phyloP scores from a whole-genome alignment of 2,888 invertebrate genomes.

The Dermolepida albohirtum region DNA sequence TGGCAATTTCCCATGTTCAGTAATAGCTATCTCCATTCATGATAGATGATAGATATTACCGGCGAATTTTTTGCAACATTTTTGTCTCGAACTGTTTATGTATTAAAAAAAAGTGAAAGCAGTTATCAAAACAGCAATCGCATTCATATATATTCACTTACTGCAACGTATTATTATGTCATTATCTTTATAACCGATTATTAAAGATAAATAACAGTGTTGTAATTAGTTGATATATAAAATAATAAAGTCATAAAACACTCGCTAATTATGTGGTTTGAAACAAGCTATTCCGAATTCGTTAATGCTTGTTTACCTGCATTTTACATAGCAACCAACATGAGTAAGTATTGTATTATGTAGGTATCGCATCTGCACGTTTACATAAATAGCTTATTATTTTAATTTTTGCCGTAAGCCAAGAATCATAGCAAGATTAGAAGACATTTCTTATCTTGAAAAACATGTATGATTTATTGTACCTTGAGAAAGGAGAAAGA shows the following conservation, averaged over 20 bases:
- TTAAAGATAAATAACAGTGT: constrained; percentile 18
- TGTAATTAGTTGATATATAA: constrained; percentile 9
- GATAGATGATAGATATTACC: no score
- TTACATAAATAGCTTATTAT: not conserved
- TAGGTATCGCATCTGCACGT: not conserved
- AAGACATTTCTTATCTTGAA: constrained; percentile 7
- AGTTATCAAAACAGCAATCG: not conserved
- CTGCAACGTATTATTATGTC: not conserved
- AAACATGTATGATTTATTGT: constrained; percentile 17
- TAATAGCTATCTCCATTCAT: no score
- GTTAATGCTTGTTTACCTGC: not conserved
- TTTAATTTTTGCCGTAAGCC: no score
- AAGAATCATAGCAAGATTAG: constrained; percentile 4
- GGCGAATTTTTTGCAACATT: no score
- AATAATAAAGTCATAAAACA: constrained; percentile 17
- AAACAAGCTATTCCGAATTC: not conserved
- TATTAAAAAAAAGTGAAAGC: constrained; percentile 12
- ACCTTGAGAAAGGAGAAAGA: not conserved
- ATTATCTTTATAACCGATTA: constrained; percentile 21
- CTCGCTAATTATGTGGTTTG: not conserved
- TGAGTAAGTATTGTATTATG: not conserved
- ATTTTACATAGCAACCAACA: constrained; percentile 11
- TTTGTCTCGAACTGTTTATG: not conserved
- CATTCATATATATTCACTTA: not conserved
- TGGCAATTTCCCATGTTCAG: no score